These are phyloP conservation scores for Argopecten irradians DNA, from an alignment of 1,140 invertebrate species.

Conservation along the genomic window DNA sequence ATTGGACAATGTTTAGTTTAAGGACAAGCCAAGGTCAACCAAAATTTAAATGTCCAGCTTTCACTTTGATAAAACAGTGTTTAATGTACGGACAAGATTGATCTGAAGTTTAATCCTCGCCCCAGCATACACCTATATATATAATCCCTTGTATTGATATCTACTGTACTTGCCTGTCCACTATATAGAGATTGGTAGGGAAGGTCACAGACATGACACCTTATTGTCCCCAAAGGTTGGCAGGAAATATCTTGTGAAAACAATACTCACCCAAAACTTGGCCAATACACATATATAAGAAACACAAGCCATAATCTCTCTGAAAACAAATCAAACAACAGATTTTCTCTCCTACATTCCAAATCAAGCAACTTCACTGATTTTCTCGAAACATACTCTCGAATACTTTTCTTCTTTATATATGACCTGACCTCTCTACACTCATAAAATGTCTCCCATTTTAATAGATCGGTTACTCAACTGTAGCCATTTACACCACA, in stretches of 20 bases:
- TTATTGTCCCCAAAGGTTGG: not conserved
- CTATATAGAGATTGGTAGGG: not conserved
- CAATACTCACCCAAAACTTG: not conserved
- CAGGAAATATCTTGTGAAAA: not conserved
- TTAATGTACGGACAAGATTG: slow-evolving; percentile 17
- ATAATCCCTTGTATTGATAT: not conserved
- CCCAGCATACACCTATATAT: not conserved
- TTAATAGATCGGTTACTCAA: no score
- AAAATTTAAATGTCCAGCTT: not conserved
- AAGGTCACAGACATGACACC: not conserved
- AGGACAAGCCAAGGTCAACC: slow-evolving; percentile 8
- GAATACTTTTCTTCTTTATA: no score
- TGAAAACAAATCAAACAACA: no score
- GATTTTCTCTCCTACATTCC: no score
- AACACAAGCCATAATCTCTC: not conserved
- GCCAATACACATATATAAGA: not conserved
- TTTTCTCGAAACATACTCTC: no score
- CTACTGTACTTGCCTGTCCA: not conserved
- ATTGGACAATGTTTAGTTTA: not conserved
- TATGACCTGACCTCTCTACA: no score
- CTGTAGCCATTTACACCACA: no score
- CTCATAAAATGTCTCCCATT: no score
- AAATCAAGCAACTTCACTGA: no score
- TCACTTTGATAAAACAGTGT: not conserved
- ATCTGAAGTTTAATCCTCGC: not conserved